Base-by-base conservation (phyloP, 2,113 vertebrate species). In the Engraulis encrasicolus region DNA sequence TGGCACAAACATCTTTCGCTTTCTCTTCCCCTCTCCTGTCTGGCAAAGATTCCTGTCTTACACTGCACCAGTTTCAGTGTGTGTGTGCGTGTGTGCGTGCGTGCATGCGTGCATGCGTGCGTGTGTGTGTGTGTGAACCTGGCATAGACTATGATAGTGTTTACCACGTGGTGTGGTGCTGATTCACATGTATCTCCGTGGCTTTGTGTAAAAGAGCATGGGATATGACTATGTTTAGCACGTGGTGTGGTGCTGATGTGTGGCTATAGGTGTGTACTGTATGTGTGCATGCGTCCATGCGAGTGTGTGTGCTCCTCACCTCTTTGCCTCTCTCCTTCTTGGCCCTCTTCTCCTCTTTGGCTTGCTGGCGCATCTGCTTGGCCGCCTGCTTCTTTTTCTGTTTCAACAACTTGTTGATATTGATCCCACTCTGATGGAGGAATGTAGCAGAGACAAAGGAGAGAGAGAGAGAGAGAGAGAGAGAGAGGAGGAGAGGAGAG, bases 301-400 rank as follows among this genome's bases (percentile, higher is more conserved):
- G n/a, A n/a, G 54, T 58, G 19, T 17, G 11, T 84, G 52, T 18
- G 1, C 54, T 50, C 17, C 79, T 54, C 18, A 94, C 92, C 83
- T 91, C 85, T 89, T 89, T 92, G 40, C 90, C 90, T 81, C 81
- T 88, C 34, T 92, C 85, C 37, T 94, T 94, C 86, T 93, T 92
- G 36, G 89, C 91, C 88, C 92, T 92, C 86, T 93, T 96, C 89
- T 93, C 91, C 1, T 89, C 88, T 84, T 91, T 94, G 78, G 96
- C 93, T 89, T 96, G 87, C 78, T 93, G 86, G 50, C 92, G 92
- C 88, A 94, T 96, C 89, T 93, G 87, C 82, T 94, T 95, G 80
- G 89, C 90, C 0, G 95, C 91, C 37, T 83, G 89, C 82, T 96
- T 97, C 91, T 95, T 97, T 91, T 97, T 99, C 49, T 90, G 93